Base-by-base conservation (phyloP, 1,140 invertebrate species). In the Drosophila gunungcola region DNA sequence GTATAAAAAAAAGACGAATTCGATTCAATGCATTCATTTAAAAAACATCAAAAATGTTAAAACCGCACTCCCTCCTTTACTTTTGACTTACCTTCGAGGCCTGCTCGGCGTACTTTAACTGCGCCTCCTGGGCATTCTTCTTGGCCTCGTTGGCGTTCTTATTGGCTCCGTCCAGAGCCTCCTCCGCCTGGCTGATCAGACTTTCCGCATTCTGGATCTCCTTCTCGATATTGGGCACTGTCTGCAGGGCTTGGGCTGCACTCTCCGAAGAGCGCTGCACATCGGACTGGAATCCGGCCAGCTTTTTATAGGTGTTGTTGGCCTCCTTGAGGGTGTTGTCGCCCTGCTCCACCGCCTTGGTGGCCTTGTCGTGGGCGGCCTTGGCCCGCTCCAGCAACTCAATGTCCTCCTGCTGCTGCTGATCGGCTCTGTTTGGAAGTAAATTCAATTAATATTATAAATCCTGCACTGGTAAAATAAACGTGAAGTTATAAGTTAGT, bases 271-370 rank as follows among this genome's bases (percentile, higher is more conserved):
- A 98, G 45, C 95, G 95, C 75, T 97, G 95, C 2, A 99, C 97
- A 93, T 98, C 95, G 43, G 96, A 94, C 91, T 98, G 97, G 93
- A 99, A 99, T 90, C 96, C 97, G 96, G 73, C 63, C 7, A 88
- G 45, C 2, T 96, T 98, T 62, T 96, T 94, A 53, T 97, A 95
- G 4, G 97, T 99, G 51, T 96, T 95, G 78, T 97, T 95, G 2
- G 98, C 98, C 90, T 98, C 96, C 78, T 95, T 95, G 0, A 98
- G 93, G 0, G 97, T 98, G 73, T 96, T 95, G 78, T 98, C 97
- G 11, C 97, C 97, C 48, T 95, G 94, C 68, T 95, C 94, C 0
- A 98, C 96, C 25, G 98, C 97, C 58, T 96, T 94, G 58, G 95
- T 95, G 0, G 97, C 97, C 83, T 94, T 95, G 1, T 94, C 95